Percentiles rank a stretch among this genome's conserved stretches.
Evolutionary conservation across 2,797 vertebrate genomes (phyloP).

Genomic region (Morus bassanus): DNA sequence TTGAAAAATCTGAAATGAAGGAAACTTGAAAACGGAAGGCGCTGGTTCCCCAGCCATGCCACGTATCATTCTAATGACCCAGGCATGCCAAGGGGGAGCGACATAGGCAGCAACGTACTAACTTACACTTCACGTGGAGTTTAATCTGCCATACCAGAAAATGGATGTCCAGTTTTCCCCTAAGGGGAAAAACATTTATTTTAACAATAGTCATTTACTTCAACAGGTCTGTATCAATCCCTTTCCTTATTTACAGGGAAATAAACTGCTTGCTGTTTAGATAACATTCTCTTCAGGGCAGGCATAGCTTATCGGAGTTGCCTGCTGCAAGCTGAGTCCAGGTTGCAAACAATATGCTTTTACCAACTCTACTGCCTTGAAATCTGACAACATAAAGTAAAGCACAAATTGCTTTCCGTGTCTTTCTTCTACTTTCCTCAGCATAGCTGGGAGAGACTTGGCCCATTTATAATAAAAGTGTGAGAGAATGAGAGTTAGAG

Average conservation of each 20-base stretch:
- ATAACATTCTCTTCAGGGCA: slow-evolving; percentile 59
- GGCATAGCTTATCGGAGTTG: slow-evolving; percentile 22
- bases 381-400: background rate
- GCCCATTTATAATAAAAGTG: background rate
- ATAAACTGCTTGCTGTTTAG: slow-evolving; percentile 42
- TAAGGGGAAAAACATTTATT: background rate
- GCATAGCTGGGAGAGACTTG: background rate
- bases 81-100: background rate
- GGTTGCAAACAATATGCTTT: background rate
- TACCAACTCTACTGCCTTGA: background rate
- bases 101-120: background rate
- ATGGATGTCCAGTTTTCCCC: background rate
- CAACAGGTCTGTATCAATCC: slow-evolving; percentile 12
- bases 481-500: background rate
- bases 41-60: background rate
- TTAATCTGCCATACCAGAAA: background rate
- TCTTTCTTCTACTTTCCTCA: background rate
- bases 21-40: background rate
- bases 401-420: background rate
- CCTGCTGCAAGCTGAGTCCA: background rate
- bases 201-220: slow-evolving; percentile 32
- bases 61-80: background rate
- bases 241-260: slow-evolving; percentile 58
- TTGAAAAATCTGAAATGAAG: background rate
- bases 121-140: background rate